Base-by-base conservation (phyloP, 2,888 invertebrate genomes). In the Lymantria dispar region DNA sequence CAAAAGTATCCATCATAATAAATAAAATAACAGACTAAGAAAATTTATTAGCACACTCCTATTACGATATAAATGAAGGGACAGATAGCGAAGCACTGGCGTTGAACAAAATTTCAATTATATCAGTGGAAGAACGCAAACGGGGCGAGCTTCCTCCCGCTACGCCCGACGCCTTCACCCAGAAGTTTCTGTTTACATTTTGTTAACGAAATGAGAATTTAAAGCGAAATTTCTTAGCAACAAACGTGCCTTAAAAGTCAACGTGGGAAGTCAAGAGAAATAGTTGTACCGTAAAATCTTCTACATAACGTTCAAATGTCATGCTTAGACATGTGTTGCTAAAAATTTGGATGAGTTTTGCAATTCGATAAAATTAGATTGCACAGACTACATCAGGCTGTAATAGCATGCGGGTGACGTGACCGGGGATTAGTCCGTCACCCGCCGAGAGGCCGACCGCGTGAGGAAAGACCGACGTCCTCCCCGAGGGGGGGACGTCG, bases 141-240 rank as follows among this genome's bases (percentile, higher is more conserved):
- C 74, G 72, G 70, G 62, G 63, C 72, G 70, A 67, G 70, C 62
- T 78, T 74, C 73, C 74, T 63, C 58, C 65, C 61, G 55, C 58
- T 54, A 59, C 60, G 54, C 58, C 67, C 70, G 60, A 65, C 72
- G 71, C 74, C 72, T 72, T 70, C 65, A 73, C 58, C 70, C 66
- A 65, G 67, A 77, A 83, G 72, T 82, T 79, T 78, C 78, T 86
- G 83, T 86, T 88, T 86, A 85, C 84, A 85, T 85, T 88, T 84
- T 83, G 83, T 85, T 86, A 83, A 79, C 78, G 77, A 74, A 85
- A 85, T 85, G 85, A 79, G 84, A 85, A 82, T 87, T 87, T 87
- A 80, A 86, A 80, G 79, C 74, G 75, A 79, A 82, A 80, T 83
- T 84, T 84, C 83, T 82, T 80, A 77, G 80, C 76, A 76, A 76